A percentile compares a stretch with the other conserved stretches of the same genome.
These are phyloP conservation scores for Mohoua ochrocephala DNA, from an alignment of 2,113 vertebrate species.

Conservation along the genomic window DNA sequence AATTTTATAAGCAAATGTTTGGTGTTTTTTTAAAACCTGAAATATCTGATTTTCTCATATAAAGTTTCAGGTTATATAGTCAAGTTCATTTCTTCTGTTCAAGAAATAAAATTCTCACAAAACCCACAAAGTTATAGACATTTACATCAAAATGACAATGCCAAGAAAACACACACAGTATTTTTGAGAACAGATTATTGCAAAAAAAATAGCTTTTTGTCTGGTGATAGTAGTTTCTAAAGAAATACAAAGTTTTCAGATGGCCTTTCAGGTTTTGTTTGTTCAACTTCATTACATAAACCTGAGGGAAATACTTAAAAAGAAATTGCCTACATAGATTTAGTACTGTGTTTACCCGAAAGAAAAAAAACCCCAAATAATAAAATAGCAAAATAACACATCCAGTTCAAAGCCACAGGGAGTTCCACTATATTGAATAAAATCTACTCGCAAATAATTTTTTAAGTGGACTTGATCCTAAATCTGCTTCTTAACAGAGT, in stretches of 20 bases:
- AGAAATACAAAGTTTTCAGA: background rate
- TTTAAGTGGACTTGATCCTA: background rate
- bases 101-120: background rate
- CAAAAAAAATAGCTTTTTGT: background rate
- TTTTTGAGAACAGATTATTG: background rate
- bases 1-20: background rate
- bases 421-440: background rate
- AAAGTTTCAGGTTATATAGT: background rate
- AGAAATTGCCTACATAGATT: background rate
- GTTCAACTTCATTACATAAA: background rate
- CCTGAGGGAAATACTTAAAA: background rate
- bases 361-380: background rate
- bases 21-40: background rate
- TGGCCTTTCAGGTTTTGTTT: background rate
- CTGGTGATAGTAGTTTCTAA: background rate
- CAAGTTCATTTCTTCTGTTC: background rate
- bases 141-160: background rate
- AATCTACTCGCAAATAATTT: background rate
- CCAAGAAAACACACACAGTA: background rate
- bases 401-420: background rate
- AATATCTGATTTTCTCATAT: background rate
- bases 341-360: background rate
- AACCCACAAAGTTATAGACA: background rate
- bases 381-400: background rate
- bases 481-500: background rate